A percentile compares a stretch with the other conserved stretches of the same genome.
These are phyloP conservation scores for Zygogramma bicolorata DNA, from an alignment of 2,888 invertebrate genomes.

Conservation along the genomic window DNA sequence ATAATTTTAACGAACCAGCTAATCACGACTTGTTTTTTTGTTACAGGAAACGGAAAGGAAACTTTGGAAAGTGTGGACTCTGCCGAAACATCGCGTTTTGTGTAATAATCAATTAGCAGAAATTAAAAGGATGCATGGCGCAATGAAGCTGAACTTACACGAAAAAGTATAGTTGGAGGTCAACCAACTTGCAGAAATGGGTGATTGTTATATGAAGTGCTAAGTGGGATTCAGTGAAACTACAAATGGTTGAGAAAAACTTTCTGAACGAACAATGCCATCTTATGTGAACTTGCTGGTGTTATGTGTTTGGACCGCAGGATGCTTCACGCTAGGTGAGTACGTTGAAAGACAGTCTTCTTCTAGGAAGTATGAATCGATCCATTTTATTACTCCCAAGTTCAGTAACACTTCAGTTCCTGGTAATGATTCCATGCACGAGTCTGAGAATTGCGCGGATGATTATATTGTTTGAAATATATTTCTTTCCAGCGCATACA, in stretches of 20 bases:
- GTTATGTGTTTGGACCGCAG: conserved; percentile 23
- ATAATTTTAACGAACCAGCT: not conserved
- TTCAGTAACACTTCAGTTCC: too few species aligned
- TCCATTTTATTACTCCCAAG: too few species aligned
- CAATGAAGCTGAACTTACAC: not conserved
- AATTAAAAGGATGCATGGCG: not conserved
- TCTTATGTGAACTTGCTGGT: conserved; percentile 30
- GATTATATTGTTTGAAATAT: too few species aligned
- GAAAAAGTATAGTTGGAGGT: conserved; percentile 4
- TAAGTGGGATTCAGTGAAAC: conserved; percentile 14
- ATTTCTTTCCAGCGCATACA: too few species aligned
- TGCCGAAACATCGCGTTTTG: not conserved
- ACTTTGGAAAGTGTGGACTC: not conserved
- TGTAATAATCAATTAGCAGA: not conserved
- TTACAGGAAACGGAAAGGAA: conserved; percentile 16
- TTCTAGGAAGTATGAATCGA: too few species aligned
- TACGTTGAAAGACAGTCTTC: too few species aligned
- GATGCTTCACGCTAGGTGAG: conserved; percentile 29
- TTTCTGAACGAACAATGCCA: conserved; percentile 29
- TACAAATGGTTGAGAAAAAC: conserved; percentile 20
- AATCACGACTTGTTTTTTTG: conserved; percentile 1
- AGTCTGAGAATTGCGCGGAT: too few species aligned
- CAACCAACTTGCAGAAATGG: not conserved
- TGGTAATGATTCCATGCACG: too few species aligned
- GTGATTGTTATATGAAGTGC: conserved; percentile 3